Evolutionary conservation across 2,797 vertebrate species (phyloP).

Genomic region (Prunella strophiata): DNA sequence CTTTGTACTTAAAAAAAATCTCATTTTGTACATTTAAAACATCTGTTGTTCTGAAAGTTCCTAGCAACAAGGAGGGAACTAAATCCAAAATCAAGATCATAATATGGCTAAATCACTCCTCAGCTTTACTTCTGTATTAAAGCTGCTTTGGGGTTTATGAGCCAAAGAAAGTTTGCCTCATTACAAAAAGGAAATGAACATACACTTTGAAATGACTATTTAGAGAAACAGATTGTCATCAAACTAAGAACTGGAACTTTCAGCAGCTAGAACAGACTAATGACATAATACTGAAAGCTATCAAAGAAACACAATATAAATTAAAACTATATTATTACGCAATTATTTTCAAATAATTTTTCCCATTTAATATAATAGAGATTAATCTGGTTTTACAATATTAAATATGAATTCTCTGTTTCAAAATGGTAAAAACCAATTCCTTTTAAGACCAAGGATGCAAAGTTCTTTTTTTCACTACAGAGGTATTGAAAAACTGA

Average conservation of each 20-base stretch:
- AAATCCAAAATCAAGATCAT: neutral
- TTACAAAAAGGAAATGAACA: conserved; percentile 65
- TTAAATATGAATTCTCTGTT: neutral
- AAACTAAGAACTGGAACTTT: conserved; percentile 4
- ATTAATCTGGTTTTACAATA: neutral
- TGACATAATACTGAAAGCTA: neutral
- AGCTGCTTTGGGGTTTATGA: conserved; percentile 66
- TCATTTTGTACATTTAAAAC: conserved; percentile 28
- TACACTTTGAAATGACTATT: conserved; percentile 43
- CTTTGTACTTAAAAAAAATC: neutral
- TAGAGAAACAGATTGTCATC: conserved; percentile 37
- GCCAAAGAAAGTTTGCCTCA: conserved; percentile 67
- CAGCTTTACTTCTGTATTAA: conserved; percentile 45
- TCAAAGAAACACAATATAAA: neutral
- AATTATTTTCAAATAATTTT: neutral
- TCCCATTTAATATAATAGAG: neutral
- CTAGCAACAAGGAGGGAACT: neutral
- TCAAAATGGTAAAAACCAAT: neutral
- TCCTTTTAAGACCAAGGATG: neutral
- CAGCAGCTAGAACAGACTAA: neutral
- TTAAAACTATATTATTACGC: neutral
- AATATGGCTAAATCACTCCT: neutral
- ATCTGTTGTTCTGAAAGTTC: conserved; percentile 16
- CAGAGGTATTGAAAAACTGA: neutral
- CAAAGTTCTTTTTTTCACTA: neutral